phyloP scores from a whole-genome alignment of 2,797 vertebrate species.

The Poliocrania exsul region DNA sequence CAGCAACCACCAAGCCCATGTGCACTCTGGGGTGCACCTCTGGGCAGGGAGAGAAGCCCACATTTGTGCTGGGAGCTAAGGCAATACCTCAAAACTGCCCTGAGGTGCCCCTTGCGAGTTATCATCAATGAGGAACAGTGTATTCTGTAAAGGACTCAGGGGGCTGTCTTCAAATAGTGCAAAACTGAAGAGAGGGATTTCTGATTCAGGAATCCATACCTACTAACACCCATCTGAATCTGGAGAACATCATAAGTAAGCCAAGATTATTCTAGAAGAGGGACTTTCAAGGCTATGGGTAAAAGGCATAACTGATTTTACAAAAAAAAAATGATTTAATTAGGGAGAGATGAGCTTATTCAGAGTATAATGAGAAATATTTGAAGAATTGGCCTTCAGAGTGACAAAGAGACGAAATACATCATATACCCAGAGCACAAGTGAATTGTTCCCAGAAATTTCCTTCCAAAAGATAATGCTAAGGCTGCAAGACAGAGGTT shows the following conservation, averaged over 20 bases:
- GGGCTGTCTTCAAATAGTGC: not conserved
- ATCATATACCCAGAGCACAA: not conserved
- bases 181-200: not conserved
- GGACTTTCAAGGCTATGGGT: not conserved
- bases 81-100: not conserved
- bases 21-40: not conserved
- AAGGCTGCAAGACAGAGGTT: not conserved
- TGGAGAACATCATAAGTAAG: not conserved
- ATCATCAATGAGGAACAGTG: not conserved
- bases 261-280: not conserved
- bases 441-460: not conserved
- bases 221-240: not conserved
- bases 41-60: not conserved
- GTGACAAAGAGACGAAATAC: not conserved
- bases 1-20: rapidly evolving
- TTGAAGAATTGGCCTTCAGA: not conserved
- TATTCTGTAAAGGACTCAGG: not conserved
- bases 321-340: conserved; percentile 11
- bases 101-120: rapidly evolving
- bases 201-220: not conserved
- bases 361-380: not conserved
- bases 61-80: not conserved
- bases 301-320: not conserved
- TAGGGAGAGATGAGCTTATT: not conserved
- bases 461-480: not conserved